These are phyloP conservation scores for Poecilus cupreus DNA, from an alignment of 2,888 invertebrate species.

Conservation along the genomic window DNA sequence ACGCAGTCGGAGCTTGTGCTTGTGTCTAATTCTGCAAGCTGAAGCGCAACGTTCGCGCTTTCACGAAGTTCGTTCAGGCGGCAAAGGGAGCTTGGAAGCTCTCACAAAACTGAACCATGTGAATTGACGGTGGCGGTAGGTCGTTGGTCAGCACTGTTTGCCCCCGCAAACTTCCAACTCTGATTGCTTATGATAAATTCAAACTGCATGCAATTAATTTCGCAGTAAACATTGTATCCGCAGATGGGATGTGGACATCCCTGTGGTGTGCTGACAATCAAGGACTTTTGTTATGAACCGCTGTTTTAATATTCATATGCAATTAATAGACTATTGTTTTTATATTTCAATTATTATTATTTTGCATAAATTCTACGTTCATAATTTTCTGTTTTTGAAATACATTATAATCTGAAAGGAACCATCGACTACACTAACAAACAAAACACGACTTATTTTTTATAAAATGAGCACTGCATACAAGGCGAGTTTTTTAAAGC, in stretches of 20 bases:
- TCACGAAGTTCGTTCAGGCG: neutral
- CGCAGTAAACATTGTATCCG: constrained; percentile 12
- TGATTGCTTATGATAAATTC: constrained; percentile 38
- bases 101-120: neutral
- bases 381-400: too few species aligned
- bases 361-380: neutral
- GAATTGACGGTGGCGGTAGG: neutral
- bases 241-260: neutral
- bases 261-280: neutral
- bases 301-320: constrained; percentile 28
- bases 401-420: too few species aligned
- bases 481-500: too few species aligned
- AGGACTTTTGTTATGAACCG: constrained; percentile 6
- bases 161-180: neutral
- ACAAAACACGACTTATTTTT: too few species aligned
- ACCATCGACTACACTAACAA: too few species aligned
- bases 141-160: neutral
- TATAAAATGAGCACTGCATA: too few species aligned
- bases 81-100: constrained; percentile 1
- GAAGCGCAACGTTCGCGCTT: neutral
- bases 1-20: neutral
- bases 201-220: constrained; percentile 28
- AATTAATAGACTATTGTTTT: constrained; percentile 3
- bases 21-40: neutral
- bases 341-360: neutral